These are phyloP conservation scores for Phlogophora meticulosa DNA, from an alignment of 2,888 invertebrate species.

Conservation along the genomic window DNA sequence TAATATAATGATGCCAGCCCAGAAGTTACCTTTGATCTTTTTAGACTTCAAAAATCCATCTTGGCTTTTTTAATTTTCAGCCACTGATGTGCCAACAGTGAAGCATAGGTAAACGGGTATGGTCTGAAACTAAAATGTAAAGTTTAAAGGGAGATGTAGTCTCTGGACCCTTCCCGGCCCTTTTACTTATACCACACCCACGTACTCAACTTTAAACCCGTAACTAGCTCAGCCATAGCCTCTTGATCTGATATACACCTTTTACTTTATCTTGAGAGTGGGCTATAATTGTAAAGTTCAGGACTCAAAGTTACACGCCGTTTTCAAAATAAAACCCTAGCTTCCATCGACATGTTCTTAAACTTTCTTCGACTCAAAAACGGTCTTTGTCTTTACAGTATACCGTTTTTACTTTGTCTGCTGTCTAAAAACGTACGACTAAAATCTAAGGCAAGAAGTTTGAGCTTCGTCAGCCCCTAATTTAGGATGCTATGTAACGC, in stretches of 20 bases:
- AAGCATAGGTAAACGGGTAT: background rate
- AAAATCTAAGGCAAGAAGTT: conserved; percentile 5
- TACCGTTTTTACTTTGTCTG: background rate
- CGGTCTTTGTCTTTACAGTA: conserved; percentile 2
- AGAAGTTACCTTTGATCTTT: background rate
- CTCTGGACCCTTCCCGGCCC: conserved; percentile 11
- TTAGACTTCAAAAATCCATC: background rate
- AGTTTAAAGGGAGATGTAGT: conserved; percentile 18
- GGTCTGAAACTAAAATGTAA: background rate
- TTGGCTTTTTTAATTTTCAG: background rate
- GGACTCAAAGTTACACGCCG: no score
- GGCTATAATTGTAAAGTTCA: background rate
- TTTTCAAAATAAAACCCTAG: no score
- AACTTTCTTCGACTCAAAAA: background rate
- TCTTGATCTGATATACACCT: conserved; percentile 11
- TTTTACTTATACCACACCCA: conserved; percentile 19
- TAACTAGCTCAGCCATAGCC: background rate
- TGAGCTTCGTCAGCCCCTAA: conserved; percentile 27
- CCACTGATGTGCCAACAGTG: background rate
- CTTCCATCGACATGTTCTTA: background rate
- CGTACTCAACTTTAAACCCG: background rate
- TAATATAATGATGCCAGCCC: background rate
- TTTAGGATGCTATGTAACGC: conserved; percentile 29
- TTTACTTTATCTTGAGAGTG: background rate
- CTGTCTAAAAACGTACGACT: background rate